These are phyloP conservation scores for Phlogophora meticulosa DNA, from an alignment of 2,888 invertebrate genomes.

Conservation along the genomic window DNA sequence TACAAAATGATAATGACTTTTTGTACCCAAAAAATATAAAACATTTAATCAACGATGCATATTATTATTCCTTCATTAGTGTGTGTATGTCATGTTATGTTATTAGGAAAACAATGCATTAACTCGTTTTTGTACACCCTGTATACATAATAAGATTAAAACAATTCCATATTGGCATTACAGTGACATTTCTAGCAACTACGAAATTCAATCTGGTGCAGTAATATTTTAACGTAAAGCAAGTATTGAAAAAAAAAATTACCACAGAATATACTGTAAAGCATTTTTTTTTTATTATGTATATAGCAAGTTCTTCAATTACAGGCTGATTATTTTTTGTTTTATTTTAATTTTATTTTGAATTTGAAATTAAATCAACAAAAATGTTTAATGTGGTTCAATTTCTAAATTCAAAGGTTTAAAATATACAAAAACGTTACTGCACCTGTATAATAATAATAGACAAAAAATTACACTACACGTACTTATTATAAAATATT, in stretches of 20 bases:
- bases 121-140: constrained; percentile 21
- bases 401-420: no score
- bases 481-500: constrained; percentile 57
- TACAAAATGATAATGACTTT: not conserved
- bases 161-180: constrained; percentile 66
- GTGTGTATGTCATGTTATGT: not conserved
- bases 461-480: constrained; percentile 52
- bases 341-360: no score
- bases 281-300: no score
- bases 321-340: no score
- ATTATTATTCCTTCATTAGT: no score
- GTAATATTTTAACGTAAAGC: constrained; percentile 36
- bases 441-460: constrained; percentile 44
- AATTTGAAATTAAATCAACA: no score
- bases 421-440: constrained; percentile 38
- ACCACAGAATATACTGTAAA: no score
- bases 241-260: no score
- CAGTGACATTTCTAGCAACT: constrained; percentile 57
- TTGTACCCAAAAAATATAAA: no score
- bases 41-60: no score
- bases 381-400: no score
- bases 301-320: no score
- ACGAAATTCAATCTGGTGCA: constrained; percentile 40
- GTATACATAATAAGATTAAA: constrained; percentile 55
- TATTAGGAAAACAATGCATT: not conserved